Evolutionary conservation across 37 sponge, comb jelly and placozoan genomes (phyloP).

Genomic region (Beroe forskalii): DNA sequence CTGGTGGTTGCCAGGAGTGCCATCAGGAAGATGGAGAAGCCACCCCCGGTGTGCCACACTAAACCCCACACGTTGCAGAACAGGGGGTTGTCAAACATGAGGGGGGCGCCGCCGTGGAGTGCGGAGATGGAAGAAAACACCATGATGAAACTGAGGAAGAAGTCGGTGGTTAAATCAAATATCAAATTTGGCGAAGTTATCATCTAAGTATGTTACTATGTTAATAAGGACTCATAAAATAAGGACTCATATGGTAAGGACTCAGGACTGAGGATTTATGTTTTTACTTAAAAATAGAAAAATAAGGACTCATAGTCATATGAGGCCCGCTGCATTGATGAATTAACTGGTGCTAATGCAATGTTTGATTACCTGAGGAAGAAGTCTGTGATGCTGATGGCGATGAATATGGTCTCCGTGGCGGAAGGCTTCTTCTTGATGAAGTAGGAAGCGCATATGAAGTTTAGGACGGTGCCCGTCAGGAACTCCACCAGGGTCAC

Average conservation of each 20-base stretch:
- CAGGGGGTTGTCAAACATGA: conserved; percentile 1
- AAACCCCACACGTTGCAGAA: conserved; percentile 59
- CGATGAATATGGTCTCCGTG: background rate
- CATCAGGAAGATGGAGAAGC: conserved; percentile 54
- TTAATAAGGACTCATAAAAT: too few species aligned
- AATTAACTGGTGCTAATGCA: too few species aligned
- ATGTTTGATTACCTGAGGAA: too few species aligned
- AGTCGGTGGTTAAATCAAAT: too few species aligned
- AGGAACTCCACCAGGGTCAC: background rate
- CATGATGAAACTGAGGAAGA: conserved; percentile 5
- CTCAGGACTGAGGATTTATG: too few species aligned
- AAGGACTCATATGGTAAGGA: too few species aligned
- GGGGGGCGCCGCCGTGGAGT: background rate
- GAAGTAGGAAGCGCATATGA: conserved; percentile 36
- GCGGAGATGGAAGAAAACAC: conserved; percentile 31
- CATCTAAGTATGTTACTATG: too few species aligned
- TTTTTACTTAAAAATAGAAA: too few species aligned
- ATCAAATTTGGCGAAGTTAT: too few species aligned
- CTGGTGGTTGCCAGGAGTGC: background rate
- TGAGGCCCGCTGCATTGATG: too few species aligned
- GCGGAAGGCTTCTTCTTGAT: background rate
- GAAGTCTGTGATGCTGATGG: conserved; percentile 9
- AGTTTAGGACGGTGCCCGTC: conserved; percentile 1
- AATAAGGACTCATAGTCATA: too few species aligned
- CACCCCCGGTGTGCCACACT: conserved; percentile 48